phyloP scores from a whole-genome alignment of 2,797 vertebrate species.

The Acanthurus leucopareius region DNA sequence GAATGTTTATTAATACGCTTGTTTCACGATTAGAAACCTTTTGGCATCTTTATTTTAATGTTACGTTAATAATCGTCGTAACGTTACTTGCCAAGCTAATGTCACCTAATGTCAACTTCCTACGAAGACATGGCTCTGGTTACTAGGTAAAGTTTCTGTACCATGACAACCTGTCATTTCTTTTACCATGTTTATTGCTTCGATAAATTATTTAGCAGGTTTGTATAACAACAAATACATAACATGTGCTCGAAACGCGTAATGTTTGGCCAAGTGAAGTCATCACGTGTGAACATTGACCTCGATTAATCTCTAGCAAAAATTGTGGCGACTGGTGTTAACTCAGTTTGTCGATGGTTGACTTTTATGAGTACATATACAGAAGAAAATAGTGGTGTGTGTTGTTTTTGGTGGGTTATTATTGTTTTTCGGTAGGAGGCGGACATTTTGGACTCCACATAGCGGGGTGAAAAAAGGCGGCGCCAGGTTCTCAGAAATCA shows the following conservation, averaged over 20 bases:
- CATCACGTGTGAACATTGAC: neutral
- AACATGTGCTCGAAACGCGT: too few relatives aligned
- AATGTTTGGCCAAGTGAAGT: neutral
- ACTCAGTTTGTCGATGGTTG: too few relatives aligned
- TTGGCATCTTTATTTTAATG: rapidly evolving
- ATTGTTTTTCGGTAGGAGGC: conserved; percentile 12
- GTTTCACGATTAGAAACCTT: neutral
- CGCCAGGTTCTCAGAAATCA: conserved; percentile 68
- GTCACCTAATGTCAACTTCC: conserved; percentile 19
- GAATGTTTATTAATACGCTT: too few relatives aligned
- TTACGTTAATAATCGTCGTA: neutral
- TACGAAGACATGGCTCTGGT: neutral
- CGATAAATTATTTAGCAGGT: rapidly evolving
- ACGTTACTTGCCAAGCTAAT: neutral
- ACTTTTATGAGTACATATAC: rapidly evolving
- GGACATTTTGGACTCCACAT: conserved; percentile 56
- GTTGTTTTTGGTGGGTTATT: neutral
- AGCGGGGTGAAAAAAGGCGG: conserved; percentile 62
- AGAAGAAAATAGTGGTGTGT: rapidly evolving
- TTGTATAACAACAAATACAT: too few relatives aligned
- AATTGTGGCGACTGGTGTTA: neutral
- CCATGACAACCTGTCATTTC: rapidly evolving
- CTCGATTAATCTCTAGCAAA: conserved; percentile 1
- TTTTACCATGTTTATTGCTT: rapidly evolving
- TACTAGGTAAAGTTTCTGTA: neutral